Conservation (phyloP, 2,797 vertebrate genomes). For the Capromys pilorides region DNA sequence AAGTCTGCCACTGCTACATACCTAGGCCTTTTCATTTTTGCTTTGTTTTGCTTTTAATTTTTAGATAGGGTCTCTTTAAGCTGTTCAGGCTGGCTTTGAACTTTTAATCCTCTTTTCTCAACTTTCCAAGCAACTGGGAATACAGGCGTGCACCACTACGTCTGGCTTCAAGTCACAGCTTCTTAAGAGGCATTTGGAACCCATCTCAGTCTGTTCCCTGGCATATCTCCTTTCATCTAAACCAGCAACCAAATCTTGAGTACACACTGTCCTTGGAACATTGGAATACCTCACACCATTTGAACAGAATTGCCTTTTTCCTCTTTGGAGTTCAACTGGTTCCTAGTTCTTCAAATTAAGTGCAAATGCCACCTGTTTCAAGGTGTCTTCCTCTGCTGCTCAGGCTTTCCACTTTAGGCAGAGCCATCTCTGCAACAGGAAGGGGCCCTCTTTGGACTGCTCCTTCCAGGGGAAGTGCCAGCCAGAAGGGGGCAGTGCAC, state of each 20-base stretch:
- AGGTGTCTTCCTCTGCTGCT: neutral
- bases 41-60: neutral
- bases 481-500: slow-evolving; percentile 75
- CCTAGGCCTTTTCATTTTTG: neutral
- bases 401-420: neutral
- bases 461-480: neutral
- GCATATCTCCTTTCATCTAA: neutral
- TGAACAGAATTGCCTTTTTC: slow-evolving; percentile 17
- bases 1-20: too few species aligned
- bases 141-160: neutral
- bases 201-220: neutral
- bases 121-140: neutral
- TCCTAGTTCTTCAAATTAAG: slow-evolving; percentile 47
- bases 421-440: neutral
- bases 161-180: neutral
- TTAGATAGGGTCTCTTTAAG: neutral
- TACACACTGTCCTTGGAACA: neutral
- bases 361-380: slow-evolving; percentile 23
- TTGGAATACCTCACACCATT: slow-evolving; percentile 1
- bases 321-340: neutral
- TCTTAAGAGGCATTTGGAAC: neutral
- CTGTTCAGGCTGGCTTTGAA: neutral
- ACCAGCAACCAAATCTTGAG: neutral
- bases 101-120: neutral
- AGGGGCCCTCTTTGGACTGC: accelerated